Evolutionary conservation across 1,140 invertebrate genomes (phyloP), one percentile per base, ranked within the genome.

Genomic region (Drosophila paulistorum): DNA sequence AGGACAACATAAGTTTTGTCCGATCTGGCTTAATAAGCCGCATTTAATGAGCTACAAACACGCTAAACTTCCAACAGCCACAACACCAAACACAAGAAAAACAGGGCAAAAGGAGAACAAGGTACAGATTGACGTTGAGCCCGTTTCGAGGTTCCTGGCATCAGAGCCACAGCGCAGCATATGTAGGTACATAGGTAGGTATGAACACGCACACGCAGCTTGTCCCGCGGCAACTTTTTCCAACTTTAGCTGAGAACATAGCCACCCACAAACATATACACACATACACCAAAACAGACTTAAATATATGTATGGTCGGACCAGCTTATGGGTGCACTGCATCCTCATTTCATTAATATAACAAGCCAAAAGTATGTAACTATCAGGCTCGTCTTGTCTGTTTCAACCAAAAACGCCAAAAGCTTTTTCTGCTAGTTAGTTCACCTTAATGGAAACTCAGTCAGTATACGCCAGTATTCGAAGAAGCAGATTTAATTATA

Each of bases 11-110:
- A 77, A 85, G 71, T 68, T 81, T 84, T 61, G 61, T 51, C 66
- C 74, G 61, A 63, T 66, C 74, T 41, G 75, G 67, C 75, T 61
- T 86, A 87, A 86, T 86, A 73, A 86, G 81, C 41, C 63, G 66
- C 74, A 85, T 81, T 81, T 84, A 85, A 85, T 85, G 74, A 81
- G 77, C 83, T 67, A 71, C 79, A 87, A 82, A 82, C 79, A 75
- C 69, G 70, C 63, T 62, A 70, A 77, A 80, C 76, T 65, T 83
- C 67, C 60, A 65, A 59, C 67, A 57, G 60, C 68, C 73, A 45
- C 64, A 62, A 61, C 65, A 65, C 14, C 59, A 71, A 66, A 41
- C 81, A 23, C 58, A 71, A 69, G 61, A 39, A 48, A 76, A 41
- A 35, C 37, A 37, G 6, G 7, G 7, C 14, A 14, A 9, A 51